Evolutionary conservation across 2,113 vertebrate genomes (phyloP).

Genomic region (Philantomba maxwellii): DNA sequence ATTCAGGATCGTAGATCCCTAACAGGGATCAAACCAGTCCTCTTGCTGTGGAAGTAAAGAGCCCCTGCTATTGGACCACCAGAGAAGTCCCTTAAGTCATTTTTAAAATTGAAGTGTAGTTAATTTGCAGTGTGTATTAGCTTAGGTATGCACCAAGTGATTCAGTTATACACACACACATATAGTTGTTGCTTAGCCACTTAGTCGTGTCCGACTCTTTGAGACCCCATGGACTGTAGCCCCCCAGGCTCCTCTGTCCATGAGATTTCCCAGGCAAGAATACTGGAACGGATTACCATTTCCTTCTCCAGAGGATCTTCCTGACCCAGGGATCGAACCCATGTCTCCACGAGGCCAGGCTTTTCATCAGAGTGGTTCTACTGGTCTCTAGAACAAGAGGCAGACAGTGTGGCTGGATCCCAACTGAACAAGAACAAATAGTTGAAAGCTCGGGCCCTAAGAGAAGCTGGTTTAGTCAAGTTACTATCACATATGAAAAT

Average conservation of each 20-base stretch:
- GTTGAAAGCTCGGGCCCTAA: not conserved
- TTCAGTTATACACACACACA: not conserved
- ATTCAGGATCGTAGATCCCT: not conserved
- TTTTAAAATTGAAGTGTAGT: not conserved
- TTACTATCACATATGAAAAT: not conserved
- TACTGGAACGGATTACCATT: not conserved
- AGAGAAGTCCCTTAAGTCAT: not conserved
- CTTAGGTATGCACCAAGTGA: not conserved
- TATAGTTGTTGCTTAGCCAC: not conserved
- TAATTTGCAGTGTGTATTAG: not conserved
- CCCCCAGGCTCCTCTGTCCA: not conserved
- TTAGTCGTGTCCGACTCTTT: not conserved
- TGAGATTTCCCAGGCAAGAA: not conserved
- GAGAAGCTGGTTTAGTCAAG: not conserved
- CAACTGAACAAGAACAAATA: not conserved
- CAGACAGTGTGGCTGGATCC: not conserved
- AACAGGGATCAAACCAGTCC: not conserved
- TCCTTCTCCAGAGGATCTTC: not conserved
- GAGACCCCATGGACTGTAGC: not conserved
- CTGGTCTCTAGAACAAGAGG: not conserved
- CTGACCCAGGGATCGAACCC: not conserved
- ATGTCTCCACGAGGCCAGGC: not conserved
- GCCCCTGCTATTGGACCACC: not conserved
- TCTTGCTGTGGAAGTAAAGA: not conserved
- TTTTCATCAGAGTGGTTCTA: not conserved